Conservation (phyloP, 2,113 vertebrate genomes). For the Oxyura jamaicensis region DNA sequence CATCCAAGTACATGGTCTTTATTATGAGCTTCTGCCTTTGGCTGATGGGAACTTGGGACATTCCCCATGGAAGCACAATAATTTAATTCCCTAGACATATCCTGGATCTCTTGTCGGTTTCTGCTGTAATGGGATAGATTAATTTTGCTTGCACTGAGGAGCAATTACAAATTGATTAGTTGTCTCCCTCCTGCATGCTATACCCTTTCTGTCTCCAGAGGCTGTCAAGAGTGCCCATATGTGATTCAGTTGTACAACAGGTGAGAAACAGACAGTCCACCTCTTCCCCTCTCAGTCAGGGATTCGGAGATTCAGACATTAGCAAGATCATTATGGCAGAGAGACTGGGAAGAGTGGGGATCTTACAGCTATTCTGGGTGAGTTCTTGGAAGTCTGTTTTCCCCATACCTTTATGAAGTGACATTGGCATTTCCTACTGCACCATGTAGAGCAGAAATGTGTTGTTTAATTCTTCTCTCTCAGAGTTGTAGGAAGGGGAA, state of each 20-base stretch:
- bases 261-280: not conserved
- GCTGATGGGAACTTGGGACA: not conserved
- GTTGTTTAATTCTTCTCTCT: not conserved
- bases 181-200: not conserved
- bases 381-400: not conserved
- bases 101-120: not conserved
- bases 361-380: not conserved
- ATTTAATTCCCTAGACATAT: not conserved
- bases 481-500: not conserved
- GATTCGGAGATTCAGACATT: not conserved
- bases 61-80: not conserved
- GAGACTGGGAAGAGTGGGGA: not conserved
- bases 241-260: not conserved
- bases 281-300: not conserved
- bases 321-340: not conserved
- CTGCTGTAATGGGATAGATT: fast-evolving
- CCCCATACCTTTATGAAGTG: not conserved
- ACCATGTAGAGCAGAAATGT: not conserved
- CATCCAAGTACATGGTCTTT: not conserved
- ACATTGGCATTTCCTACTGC: not conserved
- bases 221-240: not conserved
- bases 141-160: not conserved
- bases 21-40: not conserved
- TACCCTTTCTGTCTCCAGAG: not conserved
- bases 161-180: not conserved